Evolutionary conservation across 2,888 invertebrate genomes (phyloP), one percentile per base, ranked within the genome.

Genomic region (Cryptocheilus praepositus): DNA sequence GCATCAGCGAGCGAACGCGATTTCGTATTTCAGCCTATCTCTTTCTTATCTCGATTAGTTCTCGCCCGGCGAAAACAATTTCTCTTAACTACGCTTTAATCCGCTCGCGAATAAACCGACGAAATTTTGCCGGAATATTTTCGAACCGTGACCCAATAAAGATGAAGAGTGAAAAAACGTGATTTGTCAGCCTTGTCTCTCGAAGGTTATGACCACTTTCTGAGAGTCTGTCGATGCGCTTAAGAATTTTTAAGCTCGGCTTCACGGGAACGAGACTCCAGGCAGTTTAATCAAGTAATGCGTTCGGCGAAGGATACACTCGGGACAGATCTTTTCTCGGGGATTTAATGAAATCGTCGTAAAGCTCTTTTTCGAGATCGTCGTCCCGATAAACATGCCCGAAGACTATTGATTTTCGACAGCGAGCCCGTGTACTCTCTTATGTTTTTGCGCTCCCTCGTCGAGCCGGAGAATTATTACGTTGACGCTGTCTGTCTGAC

Each of bases 221-320:
- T 11, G 36, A 36, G 36, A 36, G 13, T 52, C 28, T 13, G 45
- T 55, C 44, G 55, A 64, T 36, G 55, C 55, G 63, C 13, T 55
- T 7, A 3, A 63, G 55, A 56, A 55, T 57, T 61, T 56, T 25
- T 55, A 49, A 56, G 62, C 51, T 25, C 51, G 61, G 54, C 15
- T 52, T 43, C 66, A 51, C 44, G 51, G 62, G 53, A 55, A 25
- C 51, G 57, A 45, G 36, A 36, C 36, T 36, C 53, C 49, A 64
- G 57, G 53, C 64, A 49, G 55, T 67, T 67, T 67, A 67, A 67
- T 67, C 67, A 67, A 67, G 67, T 67, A 67, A 58, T 67, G 64
- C 64, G 64, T 58, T 57, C 21, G 64, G 52, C 58, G 64, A 49
- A 67, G 44, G 45, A 45, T 53, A 52, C 63, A 57, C 22, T 36